Evolutionary conservation across 1,140 invertebrate species (phyloP).

Genomic region (Drosophila nigromelanica): DNA sequence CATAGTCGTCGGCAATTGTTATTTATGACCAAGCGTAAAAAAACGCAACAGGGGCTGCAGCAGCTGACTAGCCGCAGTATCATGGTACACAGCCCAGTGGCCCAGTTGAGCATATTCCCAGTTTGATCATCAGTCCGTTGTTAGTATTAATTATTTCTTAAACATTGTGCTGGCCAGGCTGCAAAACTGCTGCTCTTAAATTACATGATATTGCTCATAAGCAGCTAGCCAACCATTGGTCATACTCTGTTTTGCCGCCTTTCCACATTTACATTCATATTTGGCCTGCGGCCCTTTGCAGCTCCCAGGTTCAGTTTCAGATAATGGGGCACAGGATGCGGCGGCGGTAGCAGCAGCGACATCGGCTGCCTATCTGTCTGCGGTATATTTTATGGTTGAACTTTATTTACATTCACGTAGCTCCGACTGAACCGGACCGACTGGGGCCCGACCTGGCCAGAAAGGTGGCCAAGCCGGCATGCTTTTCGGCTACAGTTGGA

Average conservation of each 20-base stretch:
- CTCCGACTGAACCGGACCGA: constrained; percentile 34
- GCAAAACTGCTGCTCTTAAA: constrained; percentile 35
- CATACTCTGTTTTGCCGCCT: constrained; percentile 7
- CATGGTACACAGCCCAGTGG: constrained; percentile 34
- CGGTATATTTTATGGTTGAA: constrained; percentile 70
- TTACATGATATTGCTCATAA: constrained; percentile 51
- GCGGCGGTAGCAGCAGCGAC: not conserved
- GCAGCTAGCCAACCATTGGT: constrained; percentile 10
- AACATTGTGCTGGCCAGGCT: constrained; percentile 27
- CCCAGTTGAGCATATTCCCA: constrained; percentile 20
- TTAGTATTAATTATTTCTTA: constrained; percentile 77
- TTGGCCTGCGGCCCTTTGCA: constrained; percentile 34
- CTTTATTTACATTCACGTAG: constrained; percentile 77
- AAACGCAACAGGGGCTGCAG: constrained; percentile 18
- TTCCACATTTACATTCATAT: constrained; percentile 11
- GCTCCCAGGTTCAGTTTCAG: constrained; percentile 47
- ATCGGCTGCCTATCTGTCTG: constrained; percentile 55
- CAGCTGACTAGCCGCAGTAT: constrained; percentile 11
- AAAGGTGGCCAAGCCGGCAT: constrained; percentile 5
- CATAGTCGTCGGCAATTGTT: constrained; percentile 58
- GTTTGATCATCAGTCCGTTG: constrained; percentile 45
- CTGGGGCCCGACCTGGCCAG: constrained; percentile 27
- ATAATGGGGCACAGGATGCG: constrained; percentile 41
- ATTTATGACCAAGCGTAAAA: constrained; percentile 59
- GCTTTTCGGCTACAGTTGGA: constrained; percentile 54